Evolutionary conservation across 2,113 vertebrate genomes (phyloP), one percentile per base, ranked within the genome.

Genomic region (Menura novaehollandiae): DNA sequence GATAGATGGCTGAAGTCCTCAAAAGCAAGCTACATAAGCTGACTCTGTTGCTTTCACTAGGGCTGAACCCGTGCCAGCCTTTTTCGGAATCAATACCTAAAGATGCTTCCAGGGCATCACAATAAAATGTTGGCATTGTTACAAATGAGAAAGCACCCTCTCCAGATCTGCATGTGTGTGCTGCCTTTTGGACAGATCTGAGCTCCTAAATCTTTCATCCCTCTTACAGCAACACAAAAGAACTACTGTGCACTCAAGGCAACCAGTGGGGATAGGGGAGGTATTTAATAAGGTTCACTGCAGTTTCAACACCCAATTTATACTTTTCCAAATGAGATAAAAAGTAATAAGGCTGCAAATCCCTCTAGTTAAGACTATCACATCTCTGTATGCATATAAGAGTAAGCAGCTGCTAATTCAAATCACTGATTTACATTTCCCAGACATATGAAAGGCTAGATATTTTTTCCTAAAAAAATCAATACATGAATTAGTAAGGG

Each of bases 61-160:
- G 13, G 88, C 56, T 93, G 88, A 96, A 88, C 19, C n/a, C 4
- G 19, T 75, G 80, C 47, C 91, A 93, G 52, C 53, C 24, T 79
- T 89, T 88, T 91, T 49, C 83, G 39, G 64, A 97, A 94, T 97
- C 86, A 85, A 75, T 88, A 91, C 32, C 55, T 77, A 51, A 72
- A 82, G 47, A 77, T 16, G 44, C 66, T 97, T 98, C 95, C 94
- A 95, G 96, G 72, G 67, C 78, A 93, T 85, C 95, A 94, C 59
- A 95, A 96, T 95, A 94, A 90, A 96, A 58, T 37, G 7, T 24
- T 96, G 86, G 72, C 93, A 51, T 74, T 59, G 41, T 73, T 94
- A 94, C 86, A 96, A 95, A 95, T 86, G 53, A 96, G 84, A 84
- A 95, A 93, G 73, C 78, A 62, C 27, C 11, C 43, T 87, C 77